Base-by-base conservation (phyloP, 2,113 vertebrate species). In the Syngnathus scovelli region DNA sequence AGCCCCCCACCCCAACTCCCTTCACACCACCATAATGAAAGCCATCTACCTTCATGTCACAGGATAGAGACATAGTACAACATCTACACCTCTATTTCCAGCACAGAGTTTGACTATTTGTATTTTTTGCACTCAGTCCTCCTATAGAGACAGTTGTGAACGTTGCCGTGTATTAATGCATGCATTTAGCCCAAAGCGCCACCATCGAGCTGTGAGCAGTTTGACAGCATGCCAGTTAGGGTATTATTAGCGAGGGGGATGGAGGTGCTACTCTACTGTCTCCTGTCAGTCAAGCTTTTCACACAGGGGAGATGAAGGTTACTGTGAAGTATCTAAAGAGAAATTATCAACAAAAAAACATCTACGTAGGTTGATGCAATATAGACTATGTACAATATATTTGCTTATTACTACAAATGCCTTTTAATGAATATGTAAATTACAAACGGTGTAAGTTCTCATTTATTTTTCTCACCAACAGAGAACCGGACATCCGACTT, bases 201-300 rank as follows among this genome's bases (percentile, higher is more conserved):
- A 33, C 48, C 27, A 23, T 44, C 18, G 36, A n/a, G 65, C 51
- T 78, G 66, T 62, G 67, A 67, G 51, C 41, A 23, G 58, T 66
- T 55, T 61, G 61, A 80, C 65, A 60, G 70, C 64, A 48, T 3
- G 52, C 59, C 54, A 55, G 61, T 62, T 38, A 37, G 55, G 11
- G 27, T 76, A 74, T 76, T 71, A 67, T 78, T 63, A 75, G 56
- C 63, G 33, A 64, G 66, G 38, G 27, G 39, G 77, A 38, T 52
- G 67, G 71, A 68, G 59, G 68, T 41, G 58, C 63, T 77, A 71
- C 49, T 51, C 63, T 65, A 71, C 71, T 72, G 65, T 83, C 63
- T 70, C 55, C 67, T 61, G 66, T 76, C 82, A 81, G 73, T 81
- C 78, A 79, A 70, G 19, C n/a, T 21, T 52, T 52, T 52, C 49